Conservation (phyloP, 2,797 vertebrate species). For the Cercopithecus diana region DNA sequence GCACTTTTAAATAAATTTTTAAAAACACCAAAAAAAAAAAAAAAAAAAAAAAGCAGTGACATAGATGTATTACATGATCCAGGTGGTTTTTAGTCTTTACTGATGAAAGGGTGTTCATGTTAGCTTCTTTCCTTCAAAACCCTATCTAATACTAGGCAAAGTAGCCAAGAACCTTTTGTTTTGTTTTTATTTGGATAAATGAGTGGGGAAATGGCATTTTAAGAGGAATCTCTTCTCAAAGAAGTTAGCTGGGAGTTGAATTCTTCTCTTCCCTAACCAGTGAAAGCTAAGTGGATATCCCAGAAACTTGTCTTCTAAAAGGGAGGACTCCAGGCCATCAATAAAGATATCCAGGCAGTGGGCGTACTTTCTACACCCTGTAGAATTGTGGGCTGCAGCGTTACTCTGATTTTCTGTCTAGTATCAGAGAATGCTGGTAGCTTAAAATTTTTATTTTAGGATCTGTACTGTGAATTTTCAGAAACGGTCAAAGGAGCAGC, state of each 20-base stretch:
- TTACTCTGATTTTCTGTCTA: slow-evolving; percentile 59
- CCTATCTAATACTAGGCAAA: slow-evolving; percentile 35
- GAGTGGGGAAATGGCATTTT: slow-evolving; percentile 58
- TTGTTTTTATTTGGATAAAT: slow-evolving; percentile 47
- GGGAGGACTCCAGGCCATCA: slow-evolving; percentile 49
- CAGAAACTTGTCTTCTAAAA: slow-evolving; percentile 49
- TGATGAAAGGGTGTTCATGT: slow-evolving; percentile 55
- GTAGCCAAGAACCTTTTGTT: slow-evolving; percentile 67
- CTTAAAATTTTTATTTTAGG: slow-evolving; percentile 61
- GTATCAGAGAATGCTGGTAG: slow-evolving; percentile 54
- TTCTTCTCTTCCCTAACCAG: slow-evolving; percentile 69
- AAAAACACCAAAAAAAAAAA: not conserved
- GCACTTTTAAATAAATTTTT: slow-evolving; percentile 39
- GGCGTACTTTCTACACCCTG: too few relatives aligned
- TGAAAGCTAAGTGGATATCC: slow-evolving; percentile 65
- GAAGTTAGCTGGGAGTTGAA: slow-evolving; percentile 63
- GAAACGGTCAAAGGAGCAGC: slow-evolving; percentile 47
- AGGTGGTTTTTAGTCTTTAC: slow-evolving; percentile 58
- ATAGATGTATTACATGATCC: slow-evolving; percentile 34
- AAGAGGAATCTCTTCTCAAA: slow-evolving; percentile 47
- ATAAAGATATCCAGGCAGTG: slow-evolving; percentile 28
- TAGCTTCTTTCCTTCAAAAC: slow-evolving; percentile 60
- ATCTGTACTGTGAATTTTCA: slow-evolving; percentile 50
- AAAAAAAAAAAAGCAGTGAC: slow-evolving; percentile 84
- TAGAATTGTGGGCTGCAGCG: slow-evolving; percentile 40